Percentiles rank a stretch among this genome's conserved stretches.
Conservation (phyloP, 2,888 invertebrate genomes). For the Minunthozetes semirufus region DNA sequence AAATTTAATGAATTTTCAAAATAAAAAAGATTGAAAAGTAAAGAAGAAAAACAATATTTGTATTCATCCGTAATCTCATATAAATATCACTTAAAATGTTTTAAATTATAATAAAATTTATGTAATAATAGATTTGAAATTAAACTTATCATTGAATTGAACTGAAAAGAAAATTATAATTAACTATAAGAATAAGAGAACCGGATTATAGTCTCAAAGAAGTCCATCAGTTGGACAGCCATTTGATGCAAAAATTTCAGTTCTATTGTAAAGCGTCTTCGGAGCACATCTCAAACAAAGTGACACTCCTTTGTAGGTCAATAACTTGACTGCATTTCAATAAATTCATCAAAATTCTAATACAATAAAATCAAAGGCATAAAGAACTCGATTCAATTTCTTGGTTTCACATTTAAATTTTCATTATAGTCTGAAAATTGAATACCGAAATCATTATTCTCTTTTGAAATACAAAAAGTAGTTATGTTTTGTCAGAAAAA, state of each 20-base stretch:
- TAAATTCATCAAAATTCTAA: neutral
- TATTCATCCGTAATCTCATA: neutral
- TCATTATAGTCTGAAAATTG: neutral
- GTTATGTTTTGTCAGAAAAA: neutral
- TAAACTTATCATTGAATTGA: too few species aligned
- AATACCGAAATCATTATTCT: neutral
- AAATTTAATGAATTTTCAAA: constrained; percentile 1
- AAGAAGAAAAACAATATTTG: neutral
- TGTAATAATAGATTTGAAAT: too few species aligned
- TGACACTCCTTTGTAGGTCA: constrained; percentile 9
- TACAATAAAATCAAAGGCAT: neutral
- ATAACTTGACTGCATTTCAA: constrained; percentile 21
- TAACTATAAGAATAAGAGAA: neutral
- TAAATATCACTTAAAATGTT: neutral
- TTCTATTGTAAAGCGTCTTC: neutral
- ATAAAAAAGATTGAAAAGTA: neutral
- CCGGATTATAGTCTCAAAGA: neutral
- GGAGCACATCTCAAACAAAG: constrained; percentile 1
- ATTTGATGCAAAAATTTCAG: neutral
- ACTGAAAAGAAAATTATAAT: too few species aligned
- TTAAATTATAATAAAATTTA: too few species aligned
- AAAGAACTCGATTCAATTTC: constrained; percentile 1
- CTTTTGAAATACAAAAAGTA: neutral
- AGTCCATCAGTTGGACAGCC: too few species aligned
- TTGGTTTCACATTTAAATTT: constrained; percentile 17